Percentiles rank a stretch among this genome's conserved stretches.
phyloP scores from a whole-genome alignment of 2,888 invertebrate species.

The Patella caerulea region DNA sequence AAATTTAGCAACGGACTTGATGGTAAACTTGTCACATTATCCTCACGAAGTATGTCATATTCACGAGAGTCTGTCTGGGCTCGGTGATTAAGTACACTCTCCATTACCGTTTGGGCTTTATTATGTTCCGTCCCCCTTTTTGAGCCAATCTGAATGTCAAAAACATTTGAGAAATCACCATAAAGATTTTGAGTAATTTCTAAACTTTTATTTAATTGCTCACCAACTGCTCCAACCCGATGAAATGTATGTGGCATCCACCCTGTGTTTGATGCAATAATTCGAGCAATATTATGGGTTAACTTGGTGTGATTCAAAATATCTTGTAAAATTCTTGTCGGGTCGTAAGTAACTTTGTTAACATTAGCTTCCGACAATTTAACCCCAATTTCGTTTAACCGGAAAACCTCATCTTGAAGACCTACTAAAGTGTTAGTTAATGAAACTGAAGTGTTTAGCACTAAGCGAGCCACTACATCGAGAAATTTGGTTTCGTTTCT shows the following conservation, averaged over 20 bases:
- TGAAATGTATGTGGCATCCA: slow-evolving; percentile 61
- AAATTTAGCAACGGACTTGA: slow-evolving; percentile 35
- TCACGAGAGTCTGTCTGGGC: background rate
- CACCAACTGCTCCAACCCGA: slow-evolving; percentile 52
- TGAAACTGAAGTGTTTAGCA: slow-evolving; percentile 50
- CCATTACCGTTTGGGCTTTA: background rate
- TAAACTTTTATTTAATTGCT: slow-evolving; percentile 43
- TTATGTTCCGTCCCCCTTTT: background rate
- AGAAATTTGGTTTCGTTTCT: slow-evolving; percentile 43
- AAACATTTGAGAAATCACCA: background rate
- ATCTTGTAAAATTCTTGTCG: background rate
- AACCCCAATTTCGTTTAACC: slow-evolving; percentile 40
- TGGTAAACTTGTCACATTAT: slow-evolving; percentile 5
- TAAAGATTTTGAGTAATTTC: slow-evolving; percentile 1
- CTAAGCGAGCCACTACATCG: slow-evolving; percentile 53
- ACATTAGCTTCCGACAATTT: slow-evolving; percentile 12
- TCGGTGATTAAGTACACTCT: background rate
- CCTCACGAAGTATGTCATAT: background rate
- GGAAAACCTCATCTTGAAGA: slow-evolving; percentile 47
- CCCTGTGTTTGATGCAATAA: slow-evolving; percentile 56
- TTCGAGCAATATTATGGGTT: slow-evolving; percentile 52
- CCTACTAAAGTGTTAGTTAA: slow-evolving; percentile 41
- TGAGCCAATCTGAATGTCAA: background rate
- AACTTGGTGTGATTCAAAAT: slow-evolving; percentile 51
- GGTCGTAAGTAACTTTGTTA: background rate